Percentiles rank a stretch among this genome's conserved stretches.
phyloP scores from a whole-genome alignment of 1,140 invertebrate species.

The Maniola jurtina region DNA sequence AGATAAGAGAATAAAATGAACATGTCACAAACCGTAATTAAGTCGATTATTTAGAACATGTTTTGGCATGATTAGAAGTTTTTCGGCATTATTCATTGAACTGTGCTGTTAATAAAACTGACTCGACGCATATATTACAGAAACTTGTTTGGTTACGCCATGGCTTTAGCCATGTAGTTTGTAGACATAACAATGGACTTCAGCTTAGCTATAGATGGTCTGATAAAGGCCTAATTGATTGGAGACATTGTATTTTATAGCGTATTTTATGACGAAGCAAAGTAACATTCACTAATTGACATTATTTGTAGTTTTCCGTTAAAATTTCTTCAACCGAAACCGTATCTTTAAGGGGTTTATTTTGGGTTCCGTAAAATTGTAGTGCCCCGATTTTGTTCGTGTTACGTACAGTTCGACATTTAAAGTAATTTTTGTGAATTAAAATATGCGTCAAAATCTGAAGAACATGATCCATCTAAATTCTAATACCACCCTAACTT shows the following conservation, averaged over 20 bases:
- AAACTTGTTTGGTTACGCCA: not conserved
- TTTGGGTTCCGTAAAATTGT: too few relatives aligned
- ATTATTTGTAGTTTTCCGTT: not conserved
- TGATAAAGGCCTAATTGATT: not conserved
- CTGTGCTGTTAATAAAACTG: not conserved
- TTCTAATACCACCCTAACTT: not conserved
- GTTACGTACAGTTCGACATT: too few relatives aligned
- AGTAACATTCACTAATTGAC: not conserved
- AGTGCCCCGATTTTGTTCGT: too few relatives aligned
- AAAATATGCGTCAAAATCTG: too few relatives aligned
- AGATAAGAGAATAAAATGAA: constrained; percentile 1
- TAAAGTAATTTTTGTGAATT: too few relatives aligned
- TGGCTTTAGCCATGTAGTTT: not conserved
- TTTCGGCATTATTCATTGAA: not conserved
- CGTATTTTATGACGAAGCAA: not conserved
- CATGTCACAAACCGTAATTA: constrained; percentile 4
- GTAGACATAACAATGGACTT: constrained; percentile 1
- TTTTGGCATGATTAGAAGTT: not conserved
- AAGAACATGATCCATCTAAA: too few relatives aligned
- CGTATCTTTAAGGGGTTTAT: too few relatives aligned
- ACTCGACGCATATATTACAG: not conserved
- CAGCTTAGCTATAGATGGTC: not conserved
- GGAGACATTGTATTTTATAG: constrained; percentile 1
- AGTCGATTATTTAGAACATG: not conserved
- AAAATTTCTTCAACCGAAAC: not conserved